Evolutionary conservation across 2,888 invertebrate species (phyloP), one percentile per base, ranked within the genome.

Genomic region (Coremacera marginata): DNA sequence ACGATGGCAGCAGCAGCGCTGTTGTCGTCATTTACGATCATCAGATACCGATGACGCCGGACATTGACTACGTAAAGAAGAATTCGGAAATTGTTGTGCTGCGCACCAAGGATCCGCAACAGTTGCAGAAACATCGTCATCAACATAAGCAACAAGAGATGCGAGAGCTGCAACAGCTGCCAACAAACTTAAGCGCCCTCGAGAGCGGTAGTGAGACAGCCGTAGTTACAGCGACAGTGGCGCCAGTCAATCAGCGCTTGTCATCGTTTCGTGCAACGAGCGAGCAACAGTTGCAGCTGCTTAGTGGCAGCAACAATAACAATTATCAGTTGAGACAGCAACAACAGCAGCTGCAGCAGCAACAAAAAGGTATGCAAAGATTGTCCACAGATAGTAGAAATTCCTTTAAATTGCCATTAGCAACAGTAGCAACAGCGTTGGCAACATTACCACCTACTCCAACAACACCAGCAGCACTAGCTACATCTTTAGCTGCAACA

Each of bases 71-170:
- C 82, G 84, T 86, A 5, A 87, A 87, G 75, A 87, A 89, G 80
- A 88, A 90, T 78, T 89, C 89, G 0, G 89, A 90, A 81, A 88
- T 90, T 76, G 89, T 90, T 65, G 83, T 88, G 52, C 78, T 90
- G 77, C 87, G 90, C 60, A 89, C 89, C 57, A 90, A 89, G 81
- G 88, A 88, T 75, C 87, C 87, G 31, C 86, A 86, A 77, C 77
- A 79, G 22, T 78, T 79, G 31, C 63, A 79, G 31, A 82, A 84
- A 9, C 44, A 44, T 44, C 44, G 44, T 44, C 44, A 44, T 11
- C 44, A 44, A 11, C 79, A 83, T 77, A 84, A 84, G 75, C 75
- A 84, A 76, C 86, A 87, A 52, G 85, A 86, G 79, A 84, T 86
- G 85, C 83, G 86, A 67, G 87, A 85, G 51, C 78, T 87, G 77